Base-by-base conservation (phyloP, 2,113 vertebrate genomes). In the Oxyruncus cristatus region DNA sequence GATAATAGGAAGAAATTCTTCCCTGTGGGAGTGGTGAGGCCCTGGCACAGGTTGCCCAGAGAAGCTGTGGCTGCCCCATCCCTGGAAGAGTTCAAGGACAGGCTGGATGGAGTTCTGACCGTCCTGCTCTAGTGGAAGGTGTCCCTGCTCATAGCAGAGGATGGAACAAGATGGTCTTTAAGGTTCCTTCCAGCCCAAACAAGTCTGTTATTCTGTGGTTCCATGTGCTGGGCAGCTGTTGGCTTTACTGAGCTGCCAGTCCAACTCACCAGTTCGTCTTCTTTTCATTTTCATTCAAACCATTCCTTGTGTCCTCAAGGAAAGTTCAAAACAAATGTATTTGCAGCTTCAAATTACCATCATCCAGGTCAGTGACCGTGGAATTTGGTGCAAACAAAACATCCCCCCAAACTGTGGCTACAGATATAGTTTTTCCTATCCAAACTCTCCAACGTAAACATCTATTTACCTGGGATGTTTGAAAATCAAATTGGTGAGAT, bases 111-210 rank as follows among this genome's bases (percentile, higher is more conserved):
- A 32, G 9, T 4, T 49, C 41, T 37, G 55, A 62, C 30, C 71
- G 55, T 1, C 0, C 30, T 55, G 63, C n/a, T 19, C 2, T 6
- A 5, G 32, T 14, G 8, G 49, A 5, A 90, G 21, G 26, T 35
- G n/a, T 61, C 14, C n/a, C 33, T 70, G 47, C 26, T 18, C 35
- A 18, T 9, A 30, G 62, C 55, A 47, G 30, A 21, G 18, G n/a
- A 11, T 32, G 71, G 35, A 70, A 56, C 7, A 19, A 28, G 32
- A 27, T 11, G 35, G 12, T 15, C 10, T 76, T 61, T 6, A 18
- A 33, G n/a, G 47, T 49, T 13, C 26, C 26, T 76, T 41, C 39
- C 33, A 11, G 35, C 4, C 14, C 5, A 35, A 62, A 55, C 5
- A 13, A 12, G 26, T 42, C 28, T 55, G 20, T 47, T 13, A 13